Base-by-base conservation (phyloP, 2,888 invertebrate species). In the Marronus borbonicus region DNA sequence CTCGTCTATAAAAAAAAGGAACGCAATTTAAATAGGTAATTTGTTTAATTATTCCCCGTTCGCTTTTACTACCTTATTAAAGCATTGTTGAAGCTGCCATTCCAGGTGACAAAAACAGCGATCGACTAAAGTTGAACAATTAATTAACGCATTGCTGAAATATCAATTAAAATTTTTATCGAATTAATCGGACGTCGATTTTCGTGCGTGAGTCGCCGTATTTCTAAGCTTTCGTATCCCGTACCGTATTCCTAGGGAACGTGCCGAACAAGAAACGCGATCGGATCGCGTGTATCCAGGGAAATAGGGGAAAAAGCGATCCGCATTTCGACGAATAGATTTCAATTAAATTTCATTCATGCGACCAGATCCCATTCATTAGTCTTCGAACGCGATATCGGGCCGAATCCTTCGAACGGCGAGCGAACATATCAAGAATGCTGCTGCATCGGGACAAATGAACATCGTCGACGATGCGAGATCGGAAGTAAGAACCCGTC, bases 271-370 rank as follows among this genome's bases (percentile, higher is more conserved):
- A 17, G 36, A 55, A 36, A 58, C 17, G 31, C 31, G 39, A 55
- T 17, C 52, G 7, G 52, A 55, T 55, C 39, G 36, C 31, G 14
- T 44, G 36, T 52, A 12, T 17, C 31, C 14, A 10, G 60, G 14
- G n/a, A 14, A 52, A 31, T 3, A 31, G 31, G 31, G 52, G 8
- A 69, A 69, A 69, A 20, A 49, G 17, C 49, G 49, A 68, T 49
- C 20, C 44, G 60, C 24, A 39, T 72, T 72, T 72, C 72, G 20
- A 44, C 36, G 72, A 72, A 72, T 72, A 72, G 72, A 72, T 72
- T 39, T 60, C 72, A 72, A 72, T 72, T 72, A 72, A 58, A 72
- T 72, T 72, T 72, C 72, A 72, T 72, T 72, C 72, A 72, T 72
- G 36, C 44, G 44, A 8, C 28, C 55, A n/a, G 4, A 44, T 58